phyloP scores from a whole-genome alignment of 2,113 vertebrate species.

The Psittacara wagleri region DNA sequence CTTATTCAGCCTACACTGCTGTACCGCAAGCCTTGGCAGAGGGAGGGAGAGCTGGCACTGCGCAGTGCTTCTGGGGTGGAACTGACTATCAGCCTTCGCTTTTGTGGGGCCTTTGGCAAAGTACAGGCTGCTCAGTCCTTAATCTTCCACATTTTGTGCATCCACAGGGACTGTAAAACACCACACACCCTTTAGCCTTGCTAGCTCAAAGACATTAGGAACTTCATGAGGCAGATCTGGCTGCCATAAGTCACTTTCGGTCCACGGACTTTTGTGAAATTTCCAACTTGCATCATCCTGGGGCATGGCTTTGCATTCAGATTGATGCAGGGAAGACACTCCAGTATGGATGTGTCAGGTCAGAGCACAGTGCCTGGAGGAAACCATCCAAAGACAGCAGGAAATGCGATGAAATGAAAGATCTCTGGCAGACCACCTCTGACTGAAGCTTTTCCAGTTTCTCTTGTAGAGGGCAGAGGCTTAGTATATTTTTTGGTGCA shows the following conservation, averaged over 20 bases:
- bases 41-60: neutral
- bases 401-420: neutral
- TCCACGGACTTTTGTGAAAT: neutral
- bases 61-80: rapidly evolving
- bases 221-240: neutral
- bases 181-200: neutral
- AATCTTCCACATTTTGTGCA: neutral
- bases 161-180: neutral
- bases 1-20: neutral
- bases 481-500: neutral
- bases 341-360: neutral
- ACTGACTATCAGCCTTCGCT: neutral
- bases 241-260: neutral
- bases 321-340: neutral
- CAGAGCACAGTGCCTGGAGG: neutral
- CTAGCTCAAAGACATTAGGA: neutral
- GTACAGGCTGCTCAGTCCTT: neutral
- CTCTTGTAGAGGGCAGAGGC: neutral
- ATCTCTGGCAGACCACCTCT: neutral
- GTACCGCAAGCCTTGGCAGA: rapidly evolving
- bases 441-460: neutral
- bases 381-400: neutral
- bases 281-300: neutral
- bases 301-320: neutral
- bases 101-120: neutral